A percentile compares a stretch with the other conserved stretches of the same genome.
Evolutionary conservation across 2,113 vertebrate species (phyloP).

Genomic region (Alaudala cheleensis): DNA sequence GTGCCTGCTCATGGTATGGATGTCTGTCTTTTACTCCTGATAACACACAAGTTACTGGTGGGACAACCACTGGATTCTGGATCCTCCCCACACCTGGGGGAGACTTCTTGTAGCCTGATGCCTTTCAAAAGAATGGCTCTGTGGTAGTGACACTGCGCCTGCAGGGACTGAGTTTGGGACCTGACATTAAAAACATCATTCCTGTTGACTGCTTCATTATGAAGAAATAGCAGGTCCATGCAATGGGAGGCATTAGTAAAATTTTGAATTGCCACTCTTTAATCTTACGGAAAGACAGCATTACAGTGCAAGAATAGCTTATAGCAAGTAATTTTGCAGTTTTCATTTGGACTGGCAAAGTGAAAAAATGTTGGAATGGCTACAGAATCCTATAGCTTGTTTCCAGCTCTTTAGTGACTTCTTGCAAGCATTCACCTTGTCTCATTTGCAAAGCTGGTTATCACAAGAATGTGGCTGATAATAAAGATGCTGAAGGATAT

Average conservation of each 20-base stretch:
- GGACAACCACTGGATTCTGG: neutral
- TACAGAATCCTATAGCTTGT: neutral
- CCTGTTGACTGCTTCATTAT: neutral
- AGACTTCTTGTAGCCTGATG: neutral
- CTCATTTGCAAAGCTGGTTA: neutral
- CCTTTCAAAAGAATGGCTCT: neutral
- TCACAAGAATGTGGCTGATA: fast-evolving
- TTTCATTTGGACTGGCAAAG: neutral
- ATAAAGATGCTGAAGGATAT: neutral
- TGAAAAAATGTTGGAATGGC: neutral
- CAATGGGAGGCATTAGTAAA: neutral
- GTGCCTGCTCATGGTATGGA: neutral
- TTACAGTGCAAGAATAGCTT: neutral
- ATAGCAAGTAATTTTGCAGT: neutral
- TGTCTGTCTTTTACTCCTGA: neutral
- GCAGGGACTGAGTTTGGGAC: neutral
- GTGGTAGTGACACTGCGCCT: neutral
- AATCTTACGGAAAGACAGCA: neutral
- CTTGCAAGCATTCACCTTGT: neutral
- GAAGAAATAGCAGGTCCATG: neutral
- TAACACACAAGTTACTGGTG: neutral
- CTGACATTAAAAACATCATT: neutral
- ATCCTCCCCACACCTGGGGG: neutral
- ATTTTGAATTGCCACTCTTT: neutral
- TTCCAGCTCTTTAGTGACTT: neutral